These are phyloP conservation scores for Ariolimax columbianus DNA, from an alignment of 2,888 invertebrate genomes.

Conservation along the genomic window DNA sequence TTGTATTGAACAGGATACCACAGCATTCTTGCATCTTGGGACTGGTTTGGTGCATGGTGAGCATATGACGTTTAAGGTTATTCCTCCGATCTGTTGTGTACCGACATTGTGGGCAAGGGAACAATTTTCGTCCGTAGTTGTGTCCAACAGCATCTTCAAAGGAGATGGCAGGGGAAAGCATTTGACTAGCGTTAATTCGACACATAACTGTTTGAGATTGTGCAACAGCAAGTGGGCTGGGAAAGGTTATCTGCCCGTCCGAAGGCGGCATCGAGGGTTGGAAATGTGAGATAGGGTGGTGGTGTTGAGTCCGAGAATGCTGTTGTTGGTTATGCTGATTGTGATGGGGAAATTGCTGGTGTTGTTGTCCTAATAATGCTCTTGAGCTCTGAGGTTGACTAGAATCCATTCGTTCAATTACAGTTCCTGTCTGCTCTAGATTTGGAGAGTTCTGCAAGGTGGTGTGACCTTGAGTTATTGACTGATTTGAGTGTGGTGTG, in stretches of 20 bases:
- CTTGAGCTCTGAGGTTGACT: conserved; percentile 1
- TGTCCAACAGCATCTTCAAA: conserved; percentile 17
- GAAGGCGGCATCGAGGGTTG: not conserved
- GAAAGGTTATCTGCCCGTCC: conserved; percentile 9
- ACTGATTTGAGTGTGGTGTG: not conserved
- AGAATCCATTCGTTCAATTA: conserved; percentile 30
- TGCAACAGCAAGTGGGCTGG: conserved; percentile 30
- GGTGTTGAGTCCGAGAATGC: not conserved
- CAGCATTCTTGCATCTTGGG: conserved; percentile 78
- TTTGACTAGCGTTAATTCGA: conserved; percentile 28
- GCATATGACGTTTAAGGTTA: conserved; percentile 79
- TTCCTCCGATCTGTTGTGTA: conserved; percentile 78
- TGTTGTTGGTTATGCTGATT: not conserved
- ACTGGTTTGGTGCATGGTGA: conserved; percentile 79
- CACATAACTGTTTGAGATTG: conserved; percentile 39
- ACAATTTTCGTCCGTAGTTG: conserved; percentile 68
- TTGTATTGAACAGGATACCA: conserved; percentile 78
- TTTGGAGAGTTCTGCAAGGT: conserved; percentile 22
- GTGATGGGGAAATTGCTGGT: not conserved
- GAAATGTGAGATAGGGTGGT: not conserved
- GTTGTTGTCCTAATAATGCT: conserved; percentile 7
- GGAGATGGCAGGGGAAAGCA: conserved; percentile 17
- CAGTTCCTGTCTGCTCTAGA: conserved; percentile 24
- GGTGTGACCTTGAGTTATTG: not conserved
- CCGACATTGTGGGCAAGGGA: conserved; percentile 76